These are phyloP conservation scores for Perca flavescens DNA, from an alignment of 2,113 vertebrate species.

Conservation along the genomic window DNA sequence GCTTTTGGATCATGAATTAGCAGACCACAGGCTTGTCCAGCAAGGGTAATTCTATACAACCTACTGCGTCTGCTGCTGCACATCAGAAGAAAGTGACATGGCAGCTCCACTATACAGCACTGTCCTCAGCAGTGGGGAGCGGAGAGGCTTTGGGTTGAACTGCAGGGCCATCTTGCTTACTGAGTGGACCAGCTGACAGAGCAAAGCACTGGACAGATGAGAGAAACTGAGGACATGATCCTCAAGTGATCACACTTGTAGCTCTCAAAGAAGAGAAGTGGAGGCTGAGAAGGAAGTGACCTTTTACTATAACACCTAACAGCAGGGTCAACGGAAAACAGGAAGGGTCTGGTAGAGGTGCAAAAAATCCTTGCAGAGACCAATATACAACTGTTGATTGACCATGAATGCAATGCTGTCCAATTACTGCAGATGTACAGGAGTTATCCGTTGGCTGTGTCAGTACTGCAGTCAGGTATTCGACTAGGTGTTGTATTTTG, in stretches of 20 bases:
- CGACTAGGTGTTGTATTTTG: neutral
- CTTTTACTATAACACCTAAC: constrained; percentile 12
- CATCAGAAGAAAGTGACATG: constrained; percentile 20
- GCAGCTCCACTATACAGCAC: constrained; percentile 5
- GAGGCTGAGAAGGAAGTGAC: constrained; percentile 10
- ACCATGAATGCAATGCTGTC: neutral
- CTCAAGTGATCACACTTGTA: constrained; percentile 1
- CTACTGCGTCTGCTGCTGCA: constrained; percentile 24
- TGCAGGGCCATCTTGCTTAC: neutral
- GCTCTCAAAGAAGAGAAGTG: constrained; percentile 11
- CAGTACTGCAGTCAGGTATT: neutral
- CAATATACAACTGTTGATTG: neutral
- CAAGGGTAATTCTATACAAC: constrained; percentile 14
- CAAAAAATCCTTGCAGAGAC: neutral
- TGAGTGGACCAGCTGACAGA: constrained; percentile 3
- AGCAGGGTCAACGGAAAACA: neutral
- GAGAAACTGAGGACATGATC: constrained; percentile 12
- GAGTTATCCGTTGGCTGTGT: neutral
- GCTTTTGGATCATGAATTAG: constrained; percentile 38
- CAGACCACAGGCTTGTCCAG: constrained; percentile 24
- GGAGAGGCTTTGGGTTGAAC: neutral
- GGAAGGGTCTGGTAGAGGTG: neutral
- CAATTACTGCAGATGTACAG: neutral
- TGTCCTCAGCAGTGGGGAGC: constrained; percentile 9
- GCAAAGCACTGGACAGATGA: neutral